These are phyloP conservation scores for Watsonalla cultraria DNA, from an alignment of 2,888 invertebrate species.

Conservation along the genomic window DNA sequence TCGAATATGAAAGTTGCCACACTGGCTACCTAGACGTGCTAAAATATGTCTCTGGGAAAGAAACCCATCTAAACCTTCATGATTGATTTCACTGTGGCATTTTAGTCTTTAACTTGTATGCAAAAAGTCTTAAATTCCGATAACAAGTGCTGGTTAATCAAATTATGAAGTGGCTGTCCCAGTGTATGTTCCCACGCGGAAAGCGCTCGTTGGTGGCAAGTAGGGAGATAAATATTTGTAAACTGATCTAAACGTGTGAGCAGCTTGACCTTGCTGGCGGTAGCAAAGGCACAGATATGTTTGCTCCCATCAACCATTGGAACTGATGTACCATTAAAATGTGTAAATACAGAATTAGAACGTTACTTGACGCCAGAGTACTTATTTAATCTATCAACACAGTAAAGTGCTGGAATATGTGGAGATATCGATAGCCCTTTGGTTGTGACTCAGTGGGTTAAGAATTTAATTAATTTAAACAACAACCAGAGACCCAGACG, in stretches of 20 bases:
- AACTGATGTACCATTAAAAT: no score
- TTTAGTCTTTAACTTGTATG: constrained; percentile 13
- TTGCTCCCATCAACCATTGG: neutral
- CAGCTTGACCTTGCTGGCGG: constrained; percentile 43
- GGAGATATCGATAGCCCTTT: constrained; percentile 15
- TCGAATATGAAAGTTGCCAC: constrained; percentile 45
- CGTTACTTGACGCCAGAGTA: neutral
- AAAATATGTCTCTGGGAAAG: constrained; percentile 55
- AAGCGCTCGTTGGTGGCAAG: constrained; percentile 57
- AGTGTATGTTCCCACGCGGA: constrained; percentile 66
- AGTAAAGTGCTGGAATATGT: neutral
- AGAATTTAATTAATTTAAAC: constrained; percentile 62
- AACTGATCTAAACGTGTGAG: constrained; percentile 43
- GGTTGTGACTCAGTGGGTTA: constrained; percentile 45
- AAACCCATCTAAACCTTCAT: constrained; percentile 23
- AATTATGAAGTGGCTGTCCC: constrained; percentile 18
- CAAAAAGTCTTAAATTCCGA: constrained; percentile 8
- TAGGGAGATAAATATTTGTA: constrained; percentile 73
- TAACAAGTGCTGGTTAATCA: constrained; percentile 11
- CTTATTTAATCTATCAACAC: neutral
- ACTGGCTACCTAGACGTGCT: constrained; percentile 42
- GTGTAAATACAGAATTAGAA: neutral
- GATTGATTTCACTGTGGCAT: constrained; percentile 10
- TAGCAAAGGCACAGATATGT: constrained; percentile 5
- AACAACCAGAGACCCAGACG: constrained; percentile 54